Evolutionary conservation across 1,140 invertebrate species (phyloP), one percentile per base, ranked within the genome.

Genomic region (Ips nitidus): DNA sequence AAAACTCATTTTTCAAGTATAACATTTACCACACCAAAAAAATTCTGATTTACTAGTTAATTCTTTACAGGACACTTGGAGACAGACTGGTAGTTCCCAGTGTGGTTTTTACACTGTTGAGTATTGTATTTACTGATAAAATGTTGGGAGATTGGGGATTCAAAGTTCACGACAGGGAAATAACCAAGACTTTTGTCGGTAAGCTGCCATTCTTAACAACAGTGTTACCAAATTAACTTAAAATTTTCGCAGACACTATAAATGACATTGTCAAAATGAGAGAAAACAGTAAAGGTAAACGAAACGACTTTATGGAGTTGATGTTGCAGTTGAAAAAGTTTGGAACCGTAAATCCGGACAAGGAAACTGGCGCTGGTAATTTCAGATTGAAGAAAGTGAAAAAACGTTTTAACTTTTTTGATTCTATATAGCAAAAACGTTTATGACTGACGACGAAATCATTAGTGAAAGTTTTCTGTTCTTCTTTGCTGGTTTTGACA

Each of bases 401-500:
- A 22, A 22, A 22, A 22, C 22, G 22, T 22, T n/a, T 6, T 55
- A n/a, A 2, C 2, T 22, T 22, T 22, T 22, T 36, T 2, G 6
- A 55, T 22, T 7, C 6, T 55, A 2, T 53, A 36, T 8, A 36
- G 36, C 6, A 53, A 53, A 8, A 6, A 5, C 36, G n/a, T 47
- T n/a, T 5, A 47, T 47, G 45, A 79, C 22, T 22, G 22, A 22
- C 22, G 22, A 83, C 57, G 69, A 80, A 7, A 79, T 84, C 22
- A 81, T 86, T 0, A 86, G 86, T 0, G 86, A 89, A 76, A 81
- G 82, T 1, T 84, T 88, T 45, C 80, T 88, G 2, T 89, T 89
- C 72, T 86, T 89, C 71, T 72, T 87, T 8, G 89, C 88, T 43
- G 89, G 89, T 8, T 90, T 87, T 76, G 90, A 91, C 70, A 90